These are phyloP conservation scores for Parthenolecanium corni DNA, from an alignment of 2,888 invertebrate species.

Conservation along the genomic window DNA sequence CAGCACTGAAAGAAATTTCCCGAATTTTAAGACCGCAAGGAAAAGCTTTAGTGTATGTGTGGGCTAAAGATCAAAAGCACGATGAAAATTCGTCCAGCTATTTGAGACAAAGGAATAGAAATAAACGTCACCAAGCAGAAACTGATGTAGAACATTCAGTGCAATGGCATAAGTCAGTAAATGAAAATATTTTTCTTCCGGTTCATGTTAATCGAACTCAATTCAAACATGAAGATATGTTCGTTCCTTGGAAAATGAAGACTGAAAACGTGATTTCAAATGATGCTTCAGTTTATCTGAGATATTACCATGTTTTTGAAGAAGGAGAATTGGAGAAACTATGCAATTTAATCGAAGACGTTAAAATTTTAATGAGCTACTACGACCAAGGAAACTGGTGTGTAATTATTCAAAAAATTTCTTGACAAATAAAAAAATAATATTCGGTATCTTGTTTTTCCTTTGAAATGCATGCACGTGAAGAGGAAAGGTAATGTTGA, in stretches of 20 bases:
- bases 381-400: conserved; percentile 98
- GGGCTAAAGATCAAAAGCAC: conserved; percentile 81
- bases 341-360: conserved; percentile 44
- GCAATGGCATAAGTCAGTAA: not conserved
- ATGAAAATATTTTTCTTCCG: conserved; percentile 43
- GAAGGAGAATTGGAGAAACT: conserved; percentile 64
- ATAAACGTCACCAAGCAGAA: conserved; percentile 31
- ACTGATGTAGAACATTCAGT: not conserved
- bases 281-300: conserved; percentile 49
- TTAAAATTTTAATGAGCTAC: conserved; percentile 55
- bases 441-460: too few species aligned
- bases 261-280: conserved; percentile 37
- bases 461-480: too few species aligned
- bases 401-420: conserved; percentile 56
- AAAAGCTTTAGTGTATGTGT: conserved; percentile 77
- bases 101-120: conserved; percentile 50
- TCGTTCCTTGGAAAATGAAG: conserved; percentile 90
- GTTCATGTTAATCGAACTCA: conserved; percentile 84
- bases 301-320: conserved; percentile 90
- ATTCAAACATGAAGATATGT: conserved; percentile 77
- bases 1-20: conserved; percentile 63
- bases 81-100: conserved; percentile 56
- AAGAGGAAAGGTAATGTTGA: too few species aligned
- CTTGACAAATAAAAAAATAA: too few species aligned
- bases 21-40: conserved; percentile 63